Evolutionary conservation across 2,113 vertebrate species (phyloP), one percentile per base, ranked within the genome.

Genomic region (Galemys pyrenaicus): DNA sequence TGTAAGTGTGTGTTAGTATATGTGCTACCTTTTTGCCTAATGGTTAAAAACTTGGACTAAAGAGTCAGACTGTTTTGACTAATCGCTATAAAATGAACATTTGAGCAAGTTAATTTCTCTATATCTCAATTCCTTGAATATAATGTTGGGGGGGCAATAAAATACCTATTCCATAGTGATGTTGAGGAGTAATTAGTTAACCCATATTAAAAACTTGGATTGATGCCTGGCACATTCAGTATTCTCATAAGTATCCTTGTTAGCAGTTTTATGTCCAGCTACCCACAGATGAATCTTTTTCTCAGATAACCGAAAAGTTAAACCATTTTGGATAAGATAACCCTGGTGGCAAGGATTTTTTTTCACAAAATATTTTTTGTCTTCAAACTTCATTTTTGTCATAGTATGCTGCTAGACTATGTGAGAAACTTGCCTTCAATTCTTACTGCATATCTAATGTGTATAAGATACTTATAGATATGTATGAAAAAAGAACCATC

Each of bases 101-200:
- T 58, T 92, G 70, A 37, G 32, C 32, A 79, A 2, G 24, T 83
- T 87, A 87, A 77, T 92, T 73, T 92, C 51, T 81, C 58, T 89
- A 22, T 89, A 70, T 41, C 41, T 92, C 26, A 79, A 16, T 93
- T 95, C 28, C 17, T 89, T 30, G 12, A 35, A 7, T 83, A 16
- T 80, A 87, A 87, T 11, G 7, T 65, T 26, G 51, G 64, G 49
- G 12, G 46, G 51, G 73, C 10, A 82, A 60, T 89, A 89, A 89
- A 95, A 83, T 92, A 17, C 37, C 78, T 87, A 11, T 67, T 28
- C 81, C 46, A 28, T 73, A 54, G 32, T 22, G 9, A 67, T 85
- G n/a, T 70, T 89, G 37, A 94, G 46, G 15, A 60, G 77, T 89
- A 77, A 41, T 91, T 77, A 71, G 39, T 79, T 89, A 85, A 84